Conservation (phyloP, 2,888 invertebrate species). For the Parnassius glacialis region DNA sequence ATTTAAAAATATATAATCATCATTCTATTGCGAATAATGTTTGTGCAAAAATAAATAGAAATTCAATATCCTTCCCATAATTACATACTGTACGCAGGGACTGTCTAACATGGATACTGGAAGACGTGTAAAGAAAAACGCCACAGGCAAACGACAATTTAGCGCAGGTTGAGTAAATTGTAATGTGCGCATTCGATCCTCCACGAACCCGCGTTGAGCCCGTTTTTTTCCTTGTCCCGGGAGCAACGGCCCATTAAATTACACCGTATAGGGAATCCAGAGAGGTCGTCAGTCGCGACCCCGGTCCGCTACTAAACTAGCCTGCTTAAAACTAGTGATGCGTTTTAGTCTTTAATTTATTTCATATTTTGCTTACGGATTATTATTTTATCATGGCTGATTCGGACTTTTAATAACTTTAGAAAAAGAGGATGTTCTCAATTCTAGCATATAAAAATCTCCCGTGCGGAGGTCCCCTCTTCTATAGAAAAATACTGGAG, state of each 20-base stretch:
- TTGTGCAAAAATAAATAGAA: conserved; percentile 5
- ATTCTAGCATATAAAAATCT: too few species aligned
- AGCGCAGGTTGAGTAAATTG: conserved; percentile 17
- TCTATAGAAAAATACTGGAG: too few species aligned
- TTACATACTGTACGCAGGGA: conserved; percentile 2
- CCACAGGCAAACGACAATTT: conserved; percentile 18
- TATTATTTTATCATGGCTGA: too few species aligned
- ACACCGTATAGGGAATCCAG: conserved; percentile 18
- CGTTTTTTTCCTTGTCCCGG: conserved; percentile 8
- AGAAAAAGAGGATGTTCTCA: neutral
- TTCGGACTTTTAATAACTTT: too few species aligned
- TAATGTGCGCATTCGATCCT: conserved; percentile 1
- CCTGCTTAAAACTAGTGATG: neutral
- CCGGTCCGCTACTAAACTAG: conserved; percentile 4
- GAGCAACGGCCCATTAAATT: conserved; percentile 20
- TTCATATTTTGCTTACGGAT: neutral
- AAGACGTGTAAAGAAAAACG: conserved; percentile 15
- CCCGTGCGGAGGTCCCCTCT: too few species aligned
- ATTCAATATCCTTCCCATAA: conserved; percentile 20
- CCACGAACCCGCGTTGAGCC: conserved; percentile 11
- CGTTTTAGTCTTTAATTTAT: neutral
- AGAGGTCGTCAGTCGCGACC: conserved; percentile 17
- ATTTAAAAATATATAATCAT: neutral
- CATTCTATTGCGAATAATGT: conserved; percentile 2
- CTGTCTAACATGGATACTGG: conserved; percentile 1